Evolutionary conservation across 2,888 invertebrate species (phyloP).

Genomic region (Malthinus seriepunctatus): DNA sequence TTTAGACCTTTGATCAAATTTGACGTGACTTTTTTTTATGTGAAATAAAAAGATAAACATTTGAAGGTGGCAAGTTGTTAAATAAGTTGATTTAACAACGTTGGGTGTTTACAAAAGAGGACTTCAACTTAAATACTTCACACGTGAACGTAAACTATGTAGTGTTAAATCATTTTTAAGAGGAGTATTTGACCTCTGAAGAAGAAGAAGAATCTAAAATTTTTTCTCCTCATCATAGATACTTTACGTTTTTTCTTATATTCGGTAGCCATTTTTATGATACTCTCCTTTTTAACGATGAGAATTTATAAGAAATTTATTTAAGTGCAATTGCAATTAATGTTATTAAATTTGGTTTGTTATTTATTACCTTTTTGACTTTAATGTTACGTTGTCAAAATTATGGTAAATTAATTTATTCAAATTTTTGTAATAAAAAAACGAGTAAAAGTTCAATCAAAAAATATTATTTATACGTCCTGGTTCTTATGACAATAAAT

Average conservation of each 20-base stretch:
- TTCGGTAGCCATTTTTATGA: constrained; percentile 8
- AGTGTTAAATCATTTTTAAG: constrained; percentile 5
- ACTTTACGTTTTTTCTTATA: not conserved
- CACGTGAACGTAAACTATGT: constrained; percentile 17
- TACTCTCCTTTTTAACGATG: not conserved
- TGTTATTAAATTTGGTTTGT: not conserved
- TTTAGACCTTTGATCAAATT: no score
- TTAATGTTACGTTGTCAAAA: constrained; percentile 34
- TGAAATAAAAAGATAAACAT: constrained; percentile 29
- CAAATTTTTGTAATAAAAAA: no score
- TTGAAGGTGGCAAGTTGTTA: constrained; percentile 23
- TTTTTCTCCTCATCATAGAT: constrained; percentile 1
- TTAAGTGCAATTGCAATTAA: not conserved
- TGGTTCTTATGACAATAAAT: no score
- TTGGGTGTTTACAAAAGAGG: constrained; percentile 22
- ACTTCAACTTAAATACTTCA: constrained; percentile 21
- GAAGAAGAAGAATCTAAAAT: constrained; percentile 5
- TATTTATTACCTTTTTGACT: constrained; percentile 1
- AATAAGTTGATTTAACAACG: constrained; percentile 22
- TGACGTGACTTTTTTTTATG: no score
- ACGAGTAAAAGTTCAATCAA: no score
- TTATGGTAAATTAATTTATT: constrained; percentile 30
- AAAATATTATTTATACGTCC: no score
- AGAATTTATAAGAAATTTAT: not conserved
- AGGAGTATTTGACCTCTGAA: constrained; percentile 18